Conservation (phyloP, 1,140 invertebrate genomes). For the Drosophila orosa region DNA sequence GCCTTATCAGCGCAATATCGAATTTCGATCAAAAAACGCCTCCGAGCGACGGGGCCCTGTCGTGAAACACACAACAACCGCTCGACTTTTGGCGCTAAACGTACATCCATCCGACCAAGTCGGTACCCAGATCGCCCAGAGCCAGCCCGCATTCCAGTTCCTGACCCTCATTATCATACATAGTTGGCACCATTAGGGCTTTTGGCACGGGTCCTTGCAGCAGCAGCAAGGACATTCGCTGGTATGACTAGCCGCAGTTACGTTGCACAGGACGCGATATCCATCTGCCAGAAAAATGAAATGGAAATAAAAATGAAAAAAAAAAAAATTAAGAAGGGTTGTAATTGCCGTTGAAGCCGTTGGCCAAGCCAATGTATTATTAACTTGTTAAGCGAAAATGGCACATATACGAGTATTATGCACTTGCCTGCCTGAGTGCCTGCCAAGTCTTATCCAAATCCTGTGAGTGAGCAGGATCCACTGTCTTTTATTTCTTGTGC, state of each 20-base stretch:
- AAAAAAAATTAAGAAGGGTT: conserved; percentile 23
- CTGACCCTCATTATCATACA: conserved; percentile 79
- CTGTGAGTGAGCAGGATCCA: conserved; percentile 18
- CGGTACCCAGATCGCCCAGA: conserved; percentile 10
- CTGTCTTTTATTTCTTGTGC: conserved; percentile 2
- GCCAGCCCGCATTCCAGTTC: conserved; percentile 58
- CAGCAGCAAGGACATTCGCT: conserved; percentile 65
- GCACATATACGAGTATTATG: conserved; percentile 46
- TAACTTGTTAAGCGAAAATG: conserved; percentile 74
- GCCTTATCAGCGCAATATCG: conserved; percentile 82
- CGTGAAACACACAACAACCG: conserved; percentile 36
- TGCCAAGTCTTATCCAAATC: conserved; percentile 34
- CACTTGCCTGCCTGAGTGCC: conserved; percentile 19
- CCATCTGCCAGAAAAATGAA: conserved; percentile 67
- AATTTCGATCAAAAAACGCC: conserved; percentile 83
- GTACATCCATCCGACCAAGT: conserved; percentile 43
- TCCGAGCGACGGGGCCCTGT: conserved; percentile 52
- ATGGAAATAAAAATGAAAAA: conserved; percentile 2
- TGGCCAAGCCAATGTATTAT: conserved; percentile 55
- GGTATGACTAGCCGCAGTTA: conserved; percentile 31
- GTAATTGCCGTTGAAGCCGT: conserved; percentile 71
- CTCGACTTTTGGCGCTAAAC: conserved; percentile 75
- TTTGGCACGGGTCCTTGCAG: conserved; percentile 33
- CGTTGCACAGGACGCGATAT: conserved; percentile 27
- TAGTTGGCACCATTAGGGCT: conserved; percentile 77